A percentile compares a stretch with the other conserved stretches of the same genome.
Conservation (phyloP, 2,888 invertebrate genomes). For the Sminthurinus aureus region DNA sequence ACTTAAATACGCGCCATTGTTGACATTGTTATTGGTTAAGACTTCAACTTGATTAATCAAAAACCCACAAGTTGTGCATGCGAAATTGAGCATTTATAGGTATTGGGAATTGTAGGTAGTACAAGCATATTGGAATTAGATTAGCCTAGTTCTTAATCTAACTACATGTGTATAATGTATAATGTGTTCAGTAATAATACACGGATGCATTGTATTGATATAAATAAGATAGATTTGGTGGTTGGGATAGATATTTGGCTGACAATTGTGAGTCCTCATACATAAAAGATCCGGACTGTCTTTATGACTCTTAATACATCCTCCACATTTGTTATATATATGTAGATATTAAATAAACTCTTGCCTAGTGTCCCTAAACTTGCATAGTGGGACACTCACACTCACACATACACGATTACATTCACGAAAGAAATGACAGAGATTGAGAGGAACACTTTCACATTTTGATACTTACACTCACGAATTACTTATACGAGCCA, state of each 20-base stretch:
- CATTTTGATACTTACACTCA: slow-evolving; percentile 17
- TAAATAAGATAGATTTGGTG: background rate
- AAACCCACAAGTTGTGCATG: too few species aligned
- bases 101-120: background rate
- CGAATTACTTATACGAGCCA: background rate
- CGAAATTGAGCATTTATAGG: too few species aligned
- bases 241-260: too few species aligned
- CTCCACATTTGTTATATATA: background rate
- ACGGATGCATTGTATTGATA: background rate
- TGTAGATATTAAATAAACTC: background rate
- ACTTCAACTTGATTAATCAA: too few species aligned
- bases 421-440: slow-evolving; percentile 21
- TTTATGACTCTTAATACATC: background rate
- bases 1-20: too few species aligned
- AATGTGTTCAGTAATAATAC: background rate
- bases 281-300: background rate
- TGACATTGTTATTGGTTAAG: too few species aligned
- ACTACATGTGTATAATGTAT: background rate
- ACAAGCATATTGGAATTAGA: background rate
- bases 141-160: background rate
- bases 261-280: background rate
- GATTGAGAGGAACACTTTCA: slow-evolving; percentile 32
- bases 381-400: background rate
- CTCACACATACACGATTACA: background rate
- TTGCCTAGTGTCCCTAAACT: background rate